Conservation (phyloP, 2,888 invertebrate genomes). For the Trypoxylon attenuatum region DNA sequence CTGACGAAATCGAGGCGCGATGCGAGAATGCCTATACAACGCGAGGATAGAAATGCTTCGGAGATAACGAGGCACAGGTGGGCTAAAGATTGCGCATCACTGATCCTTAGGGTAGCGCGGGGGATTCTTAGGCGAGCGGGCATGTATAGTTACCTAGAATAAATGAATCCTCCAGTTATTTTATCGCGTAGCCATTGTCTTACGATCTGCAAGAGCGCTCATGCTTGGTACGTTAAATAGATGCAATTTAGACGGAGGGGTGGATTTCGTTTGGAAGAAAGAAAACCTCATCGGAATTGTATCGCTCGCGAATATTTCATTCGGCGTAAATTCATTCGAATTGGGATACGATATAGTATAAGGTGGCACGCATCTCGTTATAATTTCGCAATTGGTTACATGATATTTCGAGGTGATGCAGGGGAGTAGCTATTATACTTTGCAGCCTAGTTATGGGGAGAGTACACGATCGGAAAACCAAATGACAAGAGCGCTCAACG, state of each 20-base stretch:
- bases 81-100: conserved; percentile 34
- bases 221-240: conserved; percentile 37
- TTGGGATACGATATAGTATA: too few species aligned
- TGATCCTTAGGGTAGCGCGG: conserved; percentile 24
- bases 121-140: conserved; percentile 23
- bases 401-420: too few species aligned
- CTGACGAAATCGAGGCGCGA: background rate
- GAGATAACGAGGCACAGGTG: background rate
- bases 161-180: conserved; percentile 48
- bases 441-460: too few species aligned
- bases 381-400: too few species aligned
- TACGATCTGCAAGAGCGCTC: conserved; percentile 35
- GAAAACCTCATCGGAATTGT: conserved; percentile 41
- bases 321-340: too few species aligned
- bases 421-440: too few species aligned
- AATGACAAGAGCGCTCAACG: too few species aligned
- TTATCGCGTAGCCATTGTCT: conserved; percentile 46
- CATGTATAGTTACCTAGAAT: conserved; percentile 42
- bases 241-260: conserved; percentile 44
- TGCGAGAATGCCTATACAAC: background rate
- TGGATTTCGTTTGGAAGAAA: conserved; percentile 22
- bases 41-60: background rate
- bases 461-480: background rate
- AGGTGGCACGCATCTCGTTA: too few species aligned
- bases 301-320: too few species aligned